Conservation (phyloP, 2,888 invertebrate species). For the Resseliella maxima region DNA sequence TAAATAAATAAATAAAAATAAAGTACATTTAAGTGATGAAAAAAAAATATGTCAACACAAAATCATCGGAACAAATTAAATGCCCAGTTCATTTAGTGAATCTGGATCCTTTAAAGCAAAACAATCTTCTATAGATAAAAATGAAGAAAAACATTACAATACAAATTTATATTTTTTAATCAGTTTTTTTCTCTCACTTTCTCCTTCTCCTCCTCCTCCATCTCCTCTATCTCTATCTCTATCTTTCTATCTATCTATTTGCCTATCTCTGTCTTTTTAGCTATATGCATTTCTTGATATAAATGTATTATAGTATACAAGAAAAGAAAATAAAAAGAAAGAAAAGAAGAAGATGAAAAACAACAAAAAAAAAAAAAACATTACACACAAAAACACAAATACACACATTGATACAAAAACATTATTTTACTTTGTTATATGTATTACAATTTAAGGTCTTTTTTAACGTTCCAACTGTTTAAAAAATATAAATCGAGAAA, state of each 20-base stretch:
- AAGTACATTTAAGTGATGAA: too few species aligned
- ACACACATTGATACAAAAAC: background rate
- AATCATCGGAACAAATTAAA: background rate
- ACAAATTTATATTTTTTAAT: conserved; percentile 27
- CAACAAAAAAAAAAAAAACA: too few species aligned
- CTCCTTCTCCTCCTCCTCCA: too few species aligned
- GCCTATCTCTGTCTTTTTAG: background rate
- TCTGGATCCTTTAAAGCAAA: background rate
- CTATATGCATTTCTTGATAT: background rate
- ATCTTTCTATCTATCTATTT: too few species aligned
- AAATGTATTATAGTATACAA: background rate
- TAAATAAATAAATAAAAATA: too few species aligned
- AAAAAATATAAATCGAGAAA: conserved; percentile 24
- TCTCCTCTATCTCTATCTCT: too few species aligned
- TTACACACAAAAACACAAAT: background rate
- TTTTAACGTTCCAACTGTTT: conserved; percentile 53
- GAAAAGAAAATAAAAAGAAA: background rate
- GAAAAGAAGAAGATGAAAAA: too few species aligned
- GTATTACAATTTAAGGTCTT: conserved; percentile 45
- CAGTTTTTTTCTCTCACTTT: background rate
- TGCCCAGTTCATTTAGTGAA: background rate
- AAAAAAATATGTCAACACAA: too few species aligned
- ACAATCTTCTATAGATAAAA: background rate
- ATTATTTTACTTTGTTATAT: conserved; percentile 37
- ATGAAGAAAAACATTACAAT: background rate